Base-by-base conservation (phyloP, 2,113 vertebrate species). In the Tylochromis polylepis region DNA sequence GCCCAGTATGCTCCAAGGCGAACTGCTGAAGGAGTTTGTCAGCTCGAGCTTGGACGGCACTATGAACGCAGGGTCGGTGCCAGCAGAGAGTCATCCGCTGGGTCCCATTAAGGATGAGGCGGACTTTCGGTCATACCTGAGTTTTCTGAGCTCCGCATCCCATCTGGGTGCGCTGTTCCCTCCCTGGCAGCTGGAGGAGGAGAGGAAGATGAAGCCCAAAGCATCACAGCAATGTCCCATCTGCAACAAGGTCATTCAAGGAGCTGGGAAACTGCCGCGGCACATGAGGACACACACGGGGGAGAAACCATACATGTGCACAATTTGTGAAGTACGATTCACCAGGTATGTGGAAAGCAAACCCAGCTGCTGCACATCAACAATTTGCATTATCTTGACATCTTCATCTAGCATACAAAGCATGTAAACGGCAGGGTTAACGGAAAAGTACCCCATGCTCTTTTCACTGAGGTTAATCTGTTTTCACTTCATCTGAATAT, bases 221-320 rank as follows among this genome's bases (percentile, higher is more conserved):
- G 98, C 98, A 0, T 99, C 98, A 2, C 99, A 99, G 95, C 98
- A 99, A 94, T 99, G 99, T 81, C 99, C 99, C 6, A 98, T 99
- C 94, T 99, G 99, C 91, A 98, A 99, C 96, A 99, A 99, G 93
- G 96, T 99, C 93, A 99, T 99, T 95, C 99, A 99, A 96, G 99
- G 99, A 27, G 99, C 99, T 0, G 99, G 99, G 82, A 99, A 99
- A 95, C 97, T 99, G 86, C 99, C 98, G 0, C 95, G 98, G 65
- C 98, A 99, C 96, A 99, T 99, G 98, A 97, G 98, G 89, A 99
- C 98, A 6, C 99, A 99, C 91, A 99, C 99, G 0, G 99, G 99
- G 84, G 99, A 99, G 96, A 99, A 99, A 94, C 99, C 99, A 22
- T 99, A 99, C 92, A 98, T 99, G 98, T 99, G 99, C 95, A 99